Percentiles rank a stretch among this genome's conserved stretches.
phyloP scores from a whole-genome alignment of 2,797 vertebrate genomes.

The Trematomus bernacchii region DNA sequence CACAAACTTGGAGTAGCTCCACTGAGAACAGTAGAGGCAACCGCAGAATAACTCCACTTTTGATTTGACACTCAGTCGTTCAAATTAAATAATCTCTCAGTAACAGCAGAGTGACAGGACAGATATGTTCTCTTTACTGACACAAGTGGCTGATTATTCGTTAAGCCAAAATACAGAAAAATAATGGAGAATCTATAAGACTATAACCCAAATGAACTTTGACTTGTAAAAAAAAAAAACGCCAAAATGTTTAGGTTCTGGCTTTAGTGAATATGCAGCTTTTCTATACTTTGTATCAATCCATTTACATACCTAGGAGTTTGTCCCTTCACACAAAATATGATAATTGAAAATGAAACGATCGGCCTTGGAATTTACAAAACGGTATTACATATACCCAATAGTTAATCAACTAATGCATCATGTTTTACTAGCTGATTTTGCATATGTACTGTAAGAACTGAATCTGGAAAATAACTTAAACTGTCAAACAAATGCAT shows the following conservation, averaged over 20 bases:
- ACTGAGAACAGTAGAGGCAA: not conserved
- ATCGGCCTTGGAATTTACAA: not conserved
- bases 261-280: not conserved
- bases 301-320: no score
- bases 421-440: not conserved
- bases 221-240: not conserved
- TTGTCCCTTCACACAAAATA: no score
- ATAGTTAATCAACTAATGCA: not conserved
- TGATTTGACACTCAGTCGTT: constrained; percentile 16
- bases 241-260: not conserved
- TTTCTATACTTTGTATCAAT: not conserved
- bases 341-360: not conserved
- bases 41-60: constrained; percentile 28
- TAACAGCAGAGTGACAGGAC: no score
- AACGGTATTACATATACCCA: not conserved
- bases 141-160: not conserved
- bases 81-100: constrained; percentile 28
- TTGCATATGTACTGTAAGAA: not conserved
- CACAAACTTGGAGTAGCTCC: not conserved
- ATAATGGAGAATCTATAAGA: no score
- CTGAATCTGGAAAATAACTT: not conserved
- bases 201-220: no score
- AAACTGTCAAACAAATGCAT: not conserved
- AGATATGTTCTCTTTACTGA: not conserved
- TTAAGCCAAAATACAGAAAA: not conserved